Conservation (phyloP, 2,113 vertebrate genomes). For the Gymnorhina tibicen region DNA sequence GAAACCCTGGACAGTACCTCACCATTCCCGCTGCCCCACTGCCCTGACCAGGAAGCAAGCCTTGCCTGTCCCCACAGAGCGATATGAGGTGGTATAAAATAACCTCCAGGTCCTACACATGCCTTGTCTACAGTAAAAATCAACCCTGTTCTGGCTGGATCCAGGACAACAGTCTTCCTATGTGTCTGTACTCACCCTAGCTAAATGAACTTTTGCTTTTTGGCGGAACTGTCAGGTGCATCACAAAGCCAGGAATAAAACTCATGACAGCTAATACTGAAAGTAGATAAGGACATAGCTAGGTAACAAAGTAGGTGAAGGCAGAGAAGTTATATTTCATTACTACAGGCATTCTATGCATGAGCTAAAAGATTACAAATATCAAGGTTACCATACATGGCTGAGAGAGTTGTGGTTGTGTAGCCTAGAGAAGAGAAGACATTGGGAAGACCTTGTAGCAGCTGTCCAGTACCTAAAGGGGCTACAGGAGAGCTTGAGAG, state of each 20-base stretch:
- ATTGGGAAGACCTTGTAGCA: background rate
- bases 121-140: background rate
- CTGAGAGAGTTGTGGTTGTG: background rate
- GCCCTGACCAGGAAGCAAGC: rapidly evolving
- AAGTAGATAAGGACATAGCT: background rate
- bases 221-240: background rate
- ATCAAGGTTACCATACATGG: background rate
- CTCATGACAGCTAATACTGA: background rate
- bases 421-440: background rate
- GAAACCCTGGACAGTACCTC: background rate
- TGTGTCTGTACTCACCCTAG: background rate
- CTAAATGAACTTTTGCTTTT: background rate
- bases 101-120: background rate
- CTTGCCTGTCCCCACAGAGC: background rate
- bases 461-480: background rate
- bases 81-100: background rate
- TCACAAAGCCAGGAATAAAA: background rate
- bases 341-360: background rate
- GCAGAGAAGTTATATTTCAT: background rate
- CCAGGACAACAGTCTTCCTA: background rate
- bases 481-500: background rate
- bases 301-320: background rate
- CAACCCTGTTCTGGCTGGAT: background rate
- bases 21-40: rapidly evolving
- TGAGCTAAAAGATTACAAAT: background rate